A percentile compares a stretch with the other conserved stretches of the same genome.
These are phyloP conservation scores for Camponotus fellah DNA, from an alignment of 2,888 invertebrate species.

Conservation along the genomic window DNA sequence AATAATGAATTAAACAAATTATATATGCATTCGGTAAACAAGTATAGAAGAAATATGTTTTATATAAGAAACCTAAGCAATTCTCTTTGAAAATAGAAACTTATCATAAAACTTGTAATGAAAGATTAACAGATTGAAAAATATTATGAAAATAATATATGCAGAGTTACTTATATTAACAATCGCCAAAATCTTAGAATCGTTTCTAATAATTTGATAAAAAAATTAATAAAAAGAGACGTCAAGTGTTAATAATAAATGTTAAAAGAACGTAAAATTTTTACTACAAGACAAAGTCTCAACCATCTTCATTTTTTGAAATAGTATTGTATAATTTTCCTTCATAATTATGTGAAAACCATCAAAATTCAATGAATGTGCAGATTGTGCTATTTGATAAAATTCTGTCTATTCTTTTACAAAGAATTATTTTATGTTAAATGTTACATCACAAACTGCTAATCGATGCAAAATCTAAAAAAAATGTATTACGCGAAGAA, in stretches of 20 bases:
- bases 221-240: not conserved
- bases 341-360: not conserved
- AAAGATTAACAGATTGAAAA: too few relatives aligned
- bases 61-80: slow-evolving; percentile 18
- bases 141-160: too few relatives aligned
- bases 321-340: not conserved
- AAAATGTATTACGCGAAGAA: not conserved
- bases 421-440: not conserved
- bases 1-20: slow-evolving; percentile 31
- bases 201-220: not conserved
- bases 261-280: not conserved
- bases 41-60: not conserved
- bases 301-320: not conserved
- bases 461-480: not conserved
- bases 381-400: not conserved
- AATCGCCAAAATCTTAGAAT: too few relatives aligned
- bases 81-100: slow-evolving; percentile 21
- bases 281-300: too few relatives aligned
- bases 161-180: too few relatives aligned
- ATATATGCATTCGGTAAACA: slow-evolving; percentile 23
- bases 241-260: not conserved
- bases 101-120: not conserved
- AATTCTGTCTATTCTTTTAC: not conserved
- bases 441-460: not conserved
- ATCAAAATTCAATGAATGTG: not conserved